Percentiles rank a stretch among this genome's conserved stretches.
Evolutionary conservation across 2,888 invertebrate genomes (phyloP).

Genomic region (Brachylomia viminalis): DNA sequence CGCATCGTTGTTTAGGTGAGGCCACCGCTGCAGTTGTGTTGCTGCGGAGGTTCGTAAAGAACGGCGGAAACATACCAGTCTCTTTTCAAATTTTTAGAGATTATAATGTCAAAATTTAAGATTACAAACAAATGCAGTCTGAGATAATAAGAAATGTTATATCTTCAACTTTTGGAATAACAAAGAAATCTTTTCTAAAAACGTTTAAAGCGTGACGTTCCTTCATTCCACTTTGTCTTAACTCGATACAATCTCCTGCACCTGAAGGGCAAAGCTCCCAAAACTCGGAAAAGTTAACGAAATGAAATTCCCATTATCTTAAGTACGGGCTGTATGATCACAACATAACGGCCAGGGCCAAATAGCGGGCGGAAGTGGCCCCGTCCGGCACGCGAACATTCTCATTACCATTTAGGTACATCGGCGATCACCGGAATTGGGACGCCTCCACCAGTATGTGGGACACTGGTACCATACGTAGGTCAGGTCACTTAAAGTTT

Average conservation of each 20-base stretch:
- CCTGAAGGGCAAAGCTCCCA: conserved; percentile 42
- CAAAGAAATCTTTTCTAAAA: conserved; percentile 14
- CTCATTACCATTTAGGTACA: conserved; percentile 61
- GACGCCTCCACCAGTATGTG: conserved; percentile 40
- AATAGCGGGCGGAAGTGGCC: conserved; percentile 71
- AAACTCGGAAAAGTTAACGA: conserved; percentile 45
- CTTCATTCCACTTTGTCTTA: conserved; percentile 18
- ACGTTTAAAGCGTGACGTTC: neutral
- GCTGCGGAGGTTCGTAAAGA: neutral
- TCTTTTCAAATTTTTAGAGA: neutral
- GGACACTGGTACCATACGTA: conserved; percentile 40
- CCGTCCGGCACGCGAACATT: conserved; percentile 64
- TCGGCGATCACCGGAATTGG: conserved; percentile 51
- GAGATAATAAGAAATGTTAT: conserved; percentile 14
- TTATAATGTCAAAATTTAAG: conserved; percentile 3
- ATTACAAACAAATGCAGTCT: neutral
- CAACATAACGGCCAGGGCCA: too few relatives aligned
- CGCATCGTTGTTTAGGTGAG: conserved; percentile 17
- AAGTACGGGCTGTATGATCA: conserved; percentile 64
- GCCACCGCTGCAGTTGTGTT: conserved; percentile 17
- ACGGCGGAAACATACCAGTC: neutral
- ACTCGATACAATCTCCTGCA: conserved; percentile 28
- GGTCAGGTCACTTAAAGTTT: conserved; percentile 39
- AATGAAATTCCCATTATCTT: conserved; percentile 62
- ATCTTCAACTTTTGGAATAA: neutral